Evolutionary conservation across 37 sponge, comb jelly and placozoan genomes (phyloP).

Genomic region (Bolinopsis microptera): DNA sequence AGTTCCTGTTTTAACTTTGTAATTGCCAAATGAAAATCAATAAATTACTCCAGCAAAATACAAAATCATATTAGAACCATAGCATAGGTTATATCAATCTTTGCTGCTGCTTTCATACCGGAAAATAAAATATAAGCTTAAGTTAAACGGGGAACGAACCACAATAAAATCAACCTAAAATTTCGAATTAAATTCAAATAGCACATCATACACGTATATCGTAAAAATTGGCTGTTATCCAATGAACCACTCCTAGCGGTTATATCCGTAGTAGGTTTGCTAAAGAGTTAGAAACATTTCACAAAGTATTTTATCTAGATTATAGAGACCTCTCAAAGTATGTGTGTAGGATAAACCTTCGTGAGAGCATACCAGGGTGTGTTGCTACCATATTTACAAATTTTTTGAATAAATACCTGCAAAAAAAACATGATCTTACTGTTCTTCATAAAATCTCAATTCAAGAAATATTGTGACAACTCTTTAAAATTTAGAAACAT

Average conservation of each 20-base stretch:
- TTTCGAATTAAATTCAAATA: conserved; percentile 43
- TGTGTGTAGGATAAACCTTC: background rate
- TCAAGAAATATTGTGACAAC: background rate
- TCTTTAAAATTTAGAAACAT: background rate
- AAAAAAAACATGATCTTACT: background rate
- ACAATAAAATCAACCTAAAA: background rate
- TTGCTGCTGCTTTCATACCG: background rate
- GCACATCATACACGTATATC: background rate
- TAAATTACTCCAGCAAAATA: conserved; percentile 17
- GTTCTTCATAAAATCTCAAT: background rate
- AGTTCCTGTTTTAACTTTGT: too few species aligned
- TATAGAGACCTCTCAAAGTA: too few species aligned
- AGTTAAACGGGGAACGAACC: conserved; percentile 36
- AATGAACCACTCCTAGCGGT: background rate
- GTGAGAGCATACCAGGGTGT: background rate
- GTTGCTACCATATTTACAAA: background rate
- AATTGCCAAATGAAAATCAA: too few species aligned
- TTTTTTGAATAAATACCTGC: background rate
- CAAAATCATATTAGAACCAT: conserved; percentile 44
- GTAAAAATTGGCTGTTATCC: conserved; percentile 23
- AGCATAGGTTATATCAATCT: background rate
- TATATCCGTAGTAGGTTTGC: background rate
- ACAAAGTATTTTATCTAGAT: too few species aligned
- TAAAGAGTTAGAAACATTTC: background rate
- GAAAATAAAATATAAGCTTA: conserved; percentile 28